phyloP scores from a whole-genome alignment of 2,113 vertebrate genomes.

The Turnix velox region DNA sequence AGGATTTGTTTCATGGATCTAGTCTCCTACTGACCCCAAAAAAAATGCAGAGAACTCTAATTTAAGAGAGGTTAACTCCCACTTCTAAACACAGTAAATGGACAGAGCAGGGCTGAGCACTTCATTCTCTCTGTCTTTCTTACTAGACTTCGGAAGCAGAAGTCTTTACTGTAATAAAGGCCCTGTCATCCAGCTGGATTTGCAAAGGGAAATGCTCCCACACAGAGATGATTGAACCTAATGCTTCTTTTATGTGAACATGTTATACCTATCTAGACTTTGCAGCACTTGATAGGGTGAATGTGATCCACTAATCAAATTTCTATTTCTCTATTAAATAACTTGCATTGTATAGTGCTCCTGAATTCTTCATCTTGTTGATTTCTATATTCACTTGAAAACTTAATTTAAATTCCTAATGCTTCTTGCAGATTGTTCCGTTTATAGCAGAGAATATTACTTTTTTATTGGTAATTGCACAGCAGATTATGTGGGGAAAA shows the following conservation, averaged over 20 bases:
- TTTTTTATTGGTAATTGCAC: conserved; percentile 79
- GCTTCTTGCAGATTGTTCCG: conserved; percentile 68
- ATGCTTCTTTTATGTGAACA: conserved; percentile 23
- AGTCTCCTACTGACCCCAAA: background rate
- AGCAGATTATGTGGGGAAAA: conserved; percentile 75
- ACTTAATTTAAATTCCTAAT: conserved; percentile 74
- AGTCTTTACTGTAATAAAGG: conserved; percentile 4
- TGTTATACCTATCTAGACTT: background rate
- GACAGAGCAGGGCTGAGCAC: background rate
- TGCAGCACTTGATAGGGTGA: background rate
- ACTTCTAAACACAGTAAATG: background rate
- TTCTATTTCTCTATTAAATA: conserved; percentile 7
- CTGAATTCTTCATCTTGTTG: conserved; percentile 43
- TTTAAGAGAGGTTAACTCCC: background rate
- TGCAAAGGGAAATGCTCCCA: conserved; percentile 44
- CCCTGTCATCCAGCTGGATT: conserved; percentile 24
- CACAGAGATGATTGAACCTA: conserved; percentile 18
- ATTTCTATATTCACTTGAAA: conserved; percentile 31
- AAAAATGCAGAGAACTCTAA: background rate
- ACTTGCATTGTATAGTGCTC: background rate
- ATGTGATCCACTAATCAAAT: background rate
- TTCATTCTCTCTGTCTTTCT: background rate
- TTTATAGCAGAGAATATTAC: conserved; percentile 75
- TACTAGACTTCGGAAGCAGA: background rate
- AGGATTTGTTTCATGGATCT: background rate